These are phyloP conservation scores for Phragmatobia fuliginosa DNA, from an alignment of 2,888 invertebrate genomes.

Conservation along the genomic window DNA sequence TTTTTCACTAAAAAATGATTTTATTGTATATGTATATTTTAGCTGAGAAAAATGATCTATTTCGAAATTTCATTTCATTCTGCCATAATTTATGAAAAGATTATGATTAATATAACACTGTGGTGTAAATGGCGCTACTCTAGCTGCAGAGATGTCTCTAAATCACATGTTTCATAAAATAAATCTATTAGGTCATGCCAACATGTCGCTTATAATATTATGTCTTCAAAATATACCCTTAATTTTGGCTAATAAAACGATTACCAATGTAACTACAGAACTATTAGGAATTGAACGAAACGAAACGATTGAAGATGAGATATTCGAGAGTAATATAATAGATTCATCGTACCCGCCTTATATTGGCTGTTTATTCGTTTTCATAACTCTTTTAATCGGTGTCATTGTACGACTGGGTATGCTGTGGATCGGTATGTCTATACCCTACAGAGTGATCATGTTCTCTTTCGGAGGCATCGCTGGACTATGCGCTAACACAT, in stretches of 20 bases:
- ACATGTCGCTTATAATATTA: conserved; percentile 38
- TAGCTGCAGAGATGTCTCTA: neutral
- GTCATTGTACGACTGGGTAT: conserved; percentile 70
- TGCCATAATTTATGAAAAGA: too few species aligned
- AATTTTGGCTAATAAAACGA: conserved; percentile 1
- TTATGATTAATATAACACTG: too few species aligned
- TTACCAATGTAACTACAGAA: neutral
- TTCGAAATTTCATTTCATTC: too few species aligned
- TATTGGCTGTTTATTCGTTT: conserved; percentile 70
- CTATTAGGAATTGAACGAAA: too few species aligned
- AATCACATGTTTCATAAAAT: neutral
- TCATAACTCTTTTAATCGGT: conserved; percentile 67
- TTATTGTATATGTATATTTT: too few species aligned
- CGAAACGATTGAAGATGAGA: neutral
- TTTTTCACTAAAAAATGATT: too few species aligned
- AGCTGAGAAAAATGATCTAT: too few species aligned
- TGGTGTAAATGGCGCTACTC: too few species aligned
- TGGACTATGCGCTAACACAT: conserved; percentile 70
- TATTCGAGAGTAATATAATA: conserved; percentile 45
- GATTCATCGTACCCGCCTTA: conserved; percentile 67
- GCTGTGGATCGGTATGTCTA: conserved; percentile 67
- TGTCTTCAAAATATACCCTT: conserved; percentile 29
- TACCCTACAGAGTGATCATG: conserved; percentile 78
- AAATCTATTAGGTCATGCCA: conserved; percentile 54
- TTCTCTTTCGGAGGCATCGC: conserved; percentile 72